Base-by-base conservation (phyloP, 1,140 invertebrate genomes). In the Drosophila orosa region DNA sequence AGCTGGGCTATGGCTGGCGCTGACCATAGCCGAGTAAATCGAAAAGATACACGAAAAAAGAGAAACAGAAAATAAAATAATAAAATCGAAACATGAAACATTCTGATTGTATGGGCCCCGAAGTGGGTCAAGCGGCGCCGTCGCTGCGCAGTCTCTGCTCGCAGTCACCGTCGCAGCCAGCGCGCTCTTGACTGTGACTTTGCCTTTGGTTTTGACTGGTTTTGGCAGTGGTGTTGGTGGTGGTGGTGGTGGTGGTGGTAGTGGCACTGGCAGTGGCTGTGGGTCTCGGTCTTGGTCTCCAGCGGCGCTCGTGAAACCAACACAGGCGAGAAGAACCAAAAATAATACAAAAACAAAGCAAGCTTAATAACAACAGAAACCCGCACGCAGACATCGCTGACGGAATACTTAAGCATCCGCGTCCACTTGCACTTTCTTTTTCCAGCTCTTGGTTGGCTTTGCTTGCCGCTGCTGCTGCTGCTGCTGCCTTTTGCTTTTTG, bases 351-450 rank as follows among this genome's bases (percentile, higher is more conserved):
- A 67, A 74, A 50, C 50, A 35, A 54, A 24, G 29, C 50, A 22
- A 35, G 50, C 50, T 24, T 5, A 59, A 44, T 45, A 61, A 35
- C 57, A 59, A 74, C 54, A 52, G 25, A 72, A 63, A 66, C 35
- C 35, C 42, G 54, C 31, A 72, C 35, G 44, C n/a, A 60, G 44
- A 65, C 35, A 45, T 24, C 82, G 78, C 79, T 75, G 78, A 61
- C 71, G 80, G 90, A 91, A 91, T 91, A 91, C 78, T 91, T 77
- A 90, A 91, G 86, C 85, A 91, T 91, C 90, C 84, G 86, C 78
- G 74, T 91, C 90, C 90, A 91, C 90, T 91, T 91, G 90, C 90
- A 91, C 90, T 91, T 91, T 91, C 90, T 91, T 91, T 91, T 91
- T 91, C 83, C 60, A 69, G 62, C 75, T 69, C 77, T 74, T 44